Percentiles rank a stretch among this genome's conserved stretches.
Conservation (phyloP, 2,888 invertebrate species). For the Heliconius charithonia region DNA sequence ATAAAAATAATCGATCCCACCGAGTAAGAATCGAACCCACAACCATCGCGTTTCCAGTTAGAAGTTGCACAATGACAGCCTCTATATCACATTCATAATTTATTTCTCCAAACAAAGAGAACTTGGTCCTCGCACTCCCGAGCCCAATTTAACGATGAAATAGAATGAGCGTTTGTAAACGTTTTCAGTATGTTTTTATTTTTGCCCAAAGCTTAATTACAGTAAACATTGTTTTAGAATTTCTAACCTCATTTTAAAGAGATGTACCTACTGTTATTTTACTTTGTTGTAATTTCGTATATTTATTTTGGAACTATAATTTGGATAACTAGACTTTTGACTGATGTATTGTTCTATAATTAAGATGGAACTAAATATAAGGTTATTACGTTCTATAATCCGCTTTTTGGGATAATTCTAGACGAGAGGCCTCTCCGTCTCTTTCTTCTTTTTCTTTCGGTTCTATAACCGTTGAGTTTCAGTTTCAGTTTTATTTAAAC, state of each 20-base stretch:
- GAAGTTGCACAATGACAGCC: accelerated
- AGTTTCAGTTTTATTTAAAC: too few species aligned
- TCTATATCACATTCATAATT: not conserved
- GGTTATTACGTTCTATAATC: not conserved
- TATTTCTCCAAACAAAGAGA: not conserved
- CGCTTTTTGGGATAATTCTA: too few species aligned
- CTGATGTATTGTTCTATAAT: not conserved
- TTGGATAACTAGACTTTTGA: not conserved
- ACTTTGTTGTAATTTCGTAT: conserved; percentile 3
- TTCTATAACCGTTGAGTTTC: too few species aligned
- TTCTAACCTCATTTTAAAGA: not conserved
- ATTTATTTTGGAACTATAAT: not conserved
- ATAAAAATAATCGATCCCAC: not conserved
- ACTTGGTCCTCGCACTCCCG: not conserved
- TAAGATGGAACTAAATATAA: not conserved
- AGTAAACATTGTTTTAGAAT: conserved; percentile 22
- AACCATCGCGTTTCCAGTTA: not conserved
- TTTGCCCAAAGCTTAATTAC: conserved; percentile 5
- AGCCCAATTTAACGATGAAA: conserved; percentile 5
- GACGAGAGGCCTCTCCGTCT: too few species aligned
- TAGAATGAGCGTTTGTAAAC: conserved; percentile 15
- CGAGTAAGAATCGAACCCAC: not conserved
- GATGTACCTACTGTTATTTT: not conserved
- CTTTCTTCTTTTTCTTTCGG: too few species aligned
- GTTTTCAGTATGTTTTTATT: conserved; percentile 19